A percentile compares a stretch with the other conserved stretches of the same genome.
These are phyloP conservation scores for Halcyon chelicuti DNA, from an alignment of 2,797 vertebrate genomes.

Conservation along the genomic window DNA sequence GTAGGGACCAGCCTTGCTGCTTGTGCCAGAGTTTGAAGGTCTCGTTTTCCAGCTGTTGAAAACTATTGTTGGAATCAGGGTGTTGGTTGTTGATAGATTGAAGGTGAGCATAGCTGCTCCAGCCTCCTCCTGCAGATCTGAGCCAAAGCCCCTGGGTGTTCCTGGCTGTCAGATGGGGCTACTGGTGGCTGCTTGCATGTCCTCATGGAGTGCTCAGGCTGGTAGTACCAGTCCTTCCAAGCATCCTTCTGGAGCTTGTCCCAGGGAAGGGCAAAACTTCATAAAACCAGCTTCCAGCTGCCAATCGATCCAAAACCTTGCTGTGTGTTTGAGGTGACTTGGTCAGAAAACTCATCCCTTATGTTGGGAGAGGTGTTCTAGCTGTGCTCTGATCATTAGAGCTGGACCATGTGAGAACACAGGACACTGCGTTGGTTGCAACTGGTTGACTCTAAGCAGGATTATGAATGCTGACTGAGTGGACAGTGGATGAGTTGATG, in stretches of 20 bases:
- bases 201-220: accelerated
- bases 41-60: neutral
- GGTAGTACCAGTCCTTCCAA: neutral
- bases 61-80: neutral
- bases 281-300: neutral
- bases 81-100: neutral
- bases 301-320: neutral
- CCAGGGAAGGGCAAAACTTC: neutral
- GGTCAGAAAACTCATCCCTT: neutral
- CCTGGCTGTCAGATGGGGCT: neutral
- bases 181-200: neutral
- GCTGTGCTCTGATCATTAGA: neutral
- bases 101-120: neutral
- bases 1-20: neutral
- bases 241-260: neutral
- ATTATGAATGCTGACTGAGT: neutral
- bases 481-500: neutral
- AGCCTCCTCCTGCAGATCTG: neutral
- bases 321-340: neutral
- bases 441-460: neutral
- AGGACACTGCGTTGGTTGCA: neutral
- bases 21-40: neutral
- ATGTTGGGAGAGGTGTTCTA: neutral
- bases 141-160: neutral
- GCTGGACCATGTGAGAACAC: neutral